Evolutionary conservation across 2,888 invertebrate genomes (phyloP).

Genomic region (Conistra vaccinii): DNA sequence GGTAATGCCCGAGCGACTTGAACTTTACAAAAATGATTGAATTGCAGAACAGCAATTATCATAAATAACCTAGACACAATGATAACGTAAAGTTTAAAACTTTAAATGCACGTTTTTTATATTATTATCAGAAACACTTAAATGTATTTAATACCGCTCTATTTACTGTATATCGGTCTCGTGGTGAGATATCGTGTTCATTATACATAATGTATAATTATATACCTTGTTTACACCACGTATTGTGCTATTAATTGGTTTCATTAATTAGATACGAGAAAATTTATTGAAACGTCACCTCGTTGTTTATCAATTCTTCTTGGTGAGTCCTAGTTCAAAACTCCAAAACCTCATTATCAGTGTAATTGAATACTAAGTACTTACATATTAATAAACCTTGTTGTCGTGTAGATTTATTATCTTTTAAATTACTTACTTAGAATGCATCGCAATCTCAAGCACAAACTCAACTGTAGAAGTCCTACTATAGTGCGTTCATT

Average conservation of each 20-base stretch:
- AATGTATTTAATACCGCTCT: constrained; percentile 48
- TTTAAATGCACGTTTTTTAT: constrained; percentile 11
- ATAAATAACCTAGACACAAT: neutral
- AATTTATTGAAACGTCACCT: constrained; percentile 32
- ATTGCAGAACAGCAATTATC: constrained; percentile 1
- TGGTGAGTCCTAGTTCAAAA: constrained; percentile 8
- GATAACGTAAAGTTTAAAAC: constrained; percentile 3
- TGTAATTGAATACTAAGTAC: constrained; percentile 41
- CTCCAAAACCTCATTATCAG: neutral
- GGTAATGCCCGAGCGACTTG: neutral
- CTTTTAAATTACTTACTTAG: constrained; percentile 5
- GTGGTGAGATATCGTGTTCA: constrained; percentile 26
- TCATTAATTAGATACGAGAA: constrained; percentile 47
- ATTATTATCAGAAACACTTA: constrained; percentile 27
- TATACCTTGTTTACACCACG: constrained; percentile 58
- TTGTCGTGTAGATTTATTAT: constrained; percentile 17
- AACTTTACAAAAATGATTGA: neutral
- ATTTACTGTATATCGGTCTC: constrained; percentile 56
- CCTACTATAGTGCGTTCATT: too few relatives aligned
- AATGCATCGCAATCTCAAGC: neutral
- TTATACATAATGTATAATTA: constrained; percentile 28
- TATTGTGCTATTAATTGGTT: constrained; percentile 41
- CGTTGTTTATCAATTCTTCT: too few relatives aligned
- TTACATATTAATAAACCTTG: constrained; percentile 20
- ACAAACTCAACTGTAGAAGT: neutral